Evolutionary conservation across 2,113 vertebrate genomes (phyloP), one percentile per base, ranked within the genome.

Genomic region (Pelecanus crispus): DNA sequence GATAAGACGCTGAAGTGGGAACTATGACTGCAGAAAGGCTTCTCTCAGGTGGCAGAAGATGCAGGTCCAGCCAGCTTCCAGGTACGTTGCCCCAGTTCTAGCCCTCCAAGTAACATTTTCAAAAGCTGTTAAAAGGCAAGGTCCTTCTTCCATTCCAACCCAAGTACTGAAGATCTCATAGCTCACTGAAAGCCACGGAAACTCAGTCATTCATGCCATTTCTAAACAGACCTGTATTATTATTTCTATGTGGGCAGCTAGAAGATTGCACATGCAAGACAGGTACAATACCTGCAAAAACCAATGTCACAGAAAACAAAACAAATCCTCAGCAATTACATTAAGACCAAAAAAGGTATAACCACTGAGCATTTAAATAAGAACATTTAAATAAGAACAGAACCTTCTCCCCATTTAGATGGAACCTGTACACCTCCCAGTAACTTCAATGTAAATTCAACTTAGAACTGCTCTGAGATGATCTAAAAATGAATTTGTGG

Each of bases 361-460:
- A 75, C 7, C 36, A 70, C 7, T 10, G 32, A 90, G 17, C 28
- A 75, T 55, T 88, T 84, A 82, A 86, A 78, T 25, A 93, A 58
- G n/a, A 16, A 67, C 36, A n/a, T n/a, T n/a, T n/a, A n/a, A n/a
- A n/a, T n/a, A n/a, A 49, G 18, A 86, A 78, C 20, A 83, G 44
- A 91, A 58, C 18, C 28, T 72, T 77, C 56, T 68, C 45, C 55
- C 53, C 53, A 63, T 28, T 16, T 34, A 87, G 14, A 80, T 19
- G 21, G 92, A 63, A 56, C 9, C 42, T 90, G 94, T 80, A 73
- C 2, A 45, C 28, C 15, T 72, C 58, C 18, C 77, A 68, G 42
- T 52, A 84, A 92, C 47, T 81, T 88, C 53, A 84, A n/a, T 42
- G 40, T 25, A 90, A 95, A 95, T 87, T 81, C 82, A 90, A 82